Evolutionary conservation across 2,888 invertebrate genomes (phyloP).

Genomic region (Eucera pruinosa): DNA sequence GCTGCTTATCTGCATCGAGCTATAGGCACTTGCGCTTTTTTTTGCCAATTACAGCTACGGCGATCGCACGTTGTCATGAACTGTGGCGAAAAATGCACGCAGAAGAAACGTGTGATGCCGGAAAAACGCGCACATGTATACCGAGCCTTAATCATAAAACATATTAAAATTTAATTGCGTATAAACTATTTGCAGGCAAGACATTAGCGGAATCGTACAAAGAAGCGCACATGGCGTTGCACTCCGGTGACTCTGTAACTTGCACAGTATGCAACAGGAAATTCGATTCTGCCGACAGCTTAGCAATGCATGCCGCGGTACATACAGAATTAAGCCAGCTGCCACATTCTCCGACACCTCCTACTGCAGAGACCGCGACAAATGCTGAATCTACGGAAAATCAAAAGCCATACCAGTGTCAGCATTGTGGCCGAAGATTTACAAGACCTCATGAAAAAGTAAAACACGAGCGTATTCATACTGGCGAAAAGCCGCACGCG

Average conservation of each 20-base stretch:
- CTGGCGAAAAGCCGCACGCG: slow-evolving; percentile 91
- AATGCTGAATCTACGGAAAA: slow-evolving; percentile 52
- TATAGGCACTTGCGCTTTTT: too few relatives aligned
- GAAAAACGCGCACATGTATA: too few relatives aligned
- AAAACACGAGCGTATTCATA: slow-evolving; percentile 93
- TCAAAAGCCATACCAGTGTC: slow-evolving; percentile 88
- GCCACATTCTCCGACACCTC: slow-evolving; percentile 71
- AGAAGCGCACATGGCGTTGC: slow-evolving; percentile 89
- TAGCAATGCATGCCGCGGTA: slow-evolving; percentile 91
- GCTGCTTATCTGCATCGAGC: too few relatives aligned
- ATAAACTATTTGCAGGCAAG: slow-evolving; percentile 72
- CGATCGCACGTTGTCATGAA: too few relatives aligned
- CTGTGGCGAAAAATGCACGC: too few relatives aligned
- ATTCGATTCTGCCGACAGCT: slow-evolving; percentile 88
- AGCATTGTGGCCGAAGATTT: slow-evolving; percentile 90
- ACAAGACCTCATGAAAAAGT: slow-evolving; percentile 92
- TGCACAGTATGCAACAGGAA: slow-evolving; percentile 91
- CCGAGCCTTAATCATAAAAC: too few relatives aligned
- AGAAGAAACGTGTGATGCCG: too few relatives aligned
- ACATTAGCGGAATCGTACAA: slow-evolving; percentile 84
- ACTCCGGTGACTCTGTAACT: slow-evolving; percentile 86
- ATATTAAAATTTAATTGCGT: neutral
- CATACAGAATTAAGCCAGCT: slow-evolving; percentile 84
- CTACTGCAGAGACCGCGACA: slow-evolving; percentile 34
- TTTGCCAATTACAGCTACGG: too few relatives aligned